These are phyloP conservation scores for Patella ulyssiponensis DNA, from an alignment of 2,888 invertebrate species.

Conservation along the genomic window DNA sequence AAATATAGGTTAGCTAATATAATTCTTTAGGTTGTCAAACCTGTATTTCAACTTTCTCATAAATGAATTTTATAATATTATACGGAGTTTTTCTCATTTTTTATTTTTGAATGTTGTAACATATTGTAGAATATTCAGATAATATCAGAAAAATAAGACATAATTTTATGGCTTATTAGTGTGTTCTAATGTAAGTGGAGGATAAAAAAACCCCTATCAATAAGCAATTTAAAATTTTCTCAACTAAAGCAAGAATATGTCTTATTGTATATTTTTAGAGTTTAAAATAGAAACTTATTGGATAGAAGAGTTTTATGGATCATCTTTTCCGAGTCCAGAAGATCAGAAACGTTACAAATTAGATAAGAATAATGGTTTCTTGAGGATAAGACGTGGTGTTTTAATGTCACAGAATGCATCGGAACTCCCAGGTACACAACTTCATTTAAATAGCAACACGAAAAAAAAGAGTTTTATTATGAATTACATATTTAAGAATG, in stretches of 20 bases:
- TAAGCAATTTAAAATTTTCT: too few species aligned
- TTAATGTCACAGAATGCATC: constrained; percentile 46
- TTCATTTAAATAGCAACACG: too few species aligned
- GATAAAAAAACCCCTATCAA: too few species aligned
- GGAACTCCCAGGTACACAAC: constrained; percentile 47
- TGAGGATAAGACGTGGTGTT: constrained; percentile 40
- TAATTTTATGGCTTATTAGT: too few species aligned
- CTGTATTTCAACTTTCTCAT: not conserved
- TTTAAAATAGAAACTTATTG: constrained; percentile 60
- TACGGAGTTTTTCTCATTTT: not conserved
- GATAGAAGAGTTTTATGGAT: constrained; percentile 52
- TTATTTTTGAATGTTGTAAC: not conserved
- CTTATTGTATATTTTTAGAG: constrained; percentile 41
- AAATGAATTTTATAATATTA: not conserved
- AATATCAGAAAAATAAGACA: too few species aligned
- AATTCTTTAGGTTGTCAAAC: not conserved
- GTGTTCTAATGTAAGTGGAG: too few species aligned
- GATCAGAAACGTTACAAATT: constrained; percentile 43
- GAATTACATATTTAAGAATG: too few species aligned
- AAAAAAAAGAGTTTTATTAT: too few species aligned
- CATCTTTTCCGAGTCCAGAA: constrained; percentile 52
- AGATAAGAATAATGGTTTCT: constrained; percentile 39
- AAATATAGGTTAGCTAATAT: constrained; percentile 47
- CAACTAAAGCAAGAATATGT: too few species aligned
- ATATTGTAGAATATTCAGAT: not conserved